Evolutionary conservation across 2,888 invertebrate species (phyloP).

Genomic region (Kryphioiulus occultus): DNA sequence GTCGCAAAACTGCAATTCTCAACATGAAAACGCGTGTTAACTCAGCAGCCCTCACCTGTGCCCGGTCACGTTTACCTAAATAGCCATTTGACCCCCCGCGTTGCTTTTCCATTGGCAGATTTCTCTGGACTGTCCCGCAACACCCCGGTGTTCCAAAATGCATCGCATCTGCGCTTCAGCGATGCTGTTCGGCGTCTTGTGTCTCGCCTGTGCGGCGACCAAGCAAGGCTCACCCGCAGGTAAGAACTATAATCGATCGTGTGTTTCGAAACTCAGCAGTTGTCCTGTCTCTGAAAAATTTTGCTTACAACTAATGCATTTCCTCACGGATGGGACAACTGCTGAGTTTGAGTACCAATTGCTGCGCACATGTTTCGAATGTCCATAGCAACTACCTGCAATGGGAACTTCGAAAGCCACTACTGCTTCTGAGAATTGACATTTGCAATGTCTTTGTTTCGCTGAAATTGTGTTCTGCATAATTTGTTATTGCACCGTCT

Average conservation of each 20-base stretch:
- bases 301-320: no score
- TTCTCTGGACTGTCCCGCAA: neutral
- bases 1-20: neutral
- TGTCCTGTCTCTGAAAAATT: neutral
- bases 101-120: neutral
- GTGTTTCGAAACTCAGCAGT: neutral
- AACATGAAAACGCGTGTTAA: neutral
- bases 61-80: neutral
- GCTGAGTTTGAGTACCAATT: no score
- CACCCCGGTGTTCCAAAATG: neutral
- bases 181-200: neutral
- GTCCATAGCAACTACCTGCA: no score
- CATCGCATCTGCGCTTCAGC: neutral
- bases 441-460: no score
- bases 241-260: neutral
- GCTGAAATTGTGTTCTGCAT: no score
- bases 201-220: neutral
- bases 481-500: no score
- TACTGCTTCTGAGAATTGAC: no score
- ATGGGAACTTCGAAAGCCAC: no score
- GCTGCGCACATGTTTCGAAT: no score
- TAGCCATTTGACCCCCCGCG: constrained; percentile 11
- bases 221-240: neutral
- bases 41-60: neutral
- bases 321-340: no score